Evolutionary conservation across 1,140 invertebrate species (phyloP), one percentile per base, ranked within the genome.

Genomic region (Thaumetopoea pityocampa): DNA sequence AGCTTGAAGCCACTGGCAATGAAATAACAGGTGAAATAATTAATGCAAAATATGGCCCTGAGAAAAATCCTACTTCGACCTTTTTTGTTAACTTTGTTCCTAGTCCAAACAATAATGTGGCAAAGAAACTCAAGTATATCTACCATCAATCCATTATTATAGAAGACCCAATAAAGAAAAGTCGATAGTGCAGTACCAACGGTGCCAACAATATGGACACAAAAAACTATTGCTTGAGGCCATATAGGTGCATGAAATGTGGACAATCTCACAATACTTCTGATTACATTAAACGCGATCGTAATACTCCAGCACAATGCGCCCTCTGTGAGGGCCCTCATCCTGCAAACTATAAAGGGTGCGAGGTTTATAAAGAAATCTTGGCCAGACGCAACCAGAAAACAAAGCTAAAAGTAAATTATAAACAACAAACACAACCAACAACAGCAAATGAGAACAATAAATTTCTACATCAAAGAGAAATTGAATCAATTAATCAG

Each of bases 181-280:
- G 1, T 41, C 40, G 24, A 9, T 50, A 5, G 10, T 30, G n/a
- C 49, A 57, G 34, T 55, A 52, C 24, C 42, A 52, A 18, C 34
- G 34, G 16, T 60, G 51, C 12, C 52, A 60, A 11, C 49, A 52
- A 24, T 55, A 55, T 24, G 49, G 51, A 2, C 48, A 60, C 48
- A 0, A 51, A 60, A 24, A 60, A 54, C 14, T 37, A 59, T 15
- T 54, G 56, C 16, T 36, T 47, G 41, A 28, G 47, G 18, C 41
- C 43, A 1, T 42, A 37, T 7, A 4, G 46, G 1, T 54, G 42
- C 10, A 41, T 51, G 1, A 54, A 54, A 41, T 54, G 56, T 14
- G 48, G 16, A 11, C 8, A 54, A 18, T 2, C n/a, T 2, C 57
- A 60, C 16, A 46, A 23, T 24, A 52, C 43, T 3, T n/a, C 29